phyloP scores from a whole-genome alignment of 2,797 vertebrate species.

The Pseudocheirus occidentalis region DNA sequence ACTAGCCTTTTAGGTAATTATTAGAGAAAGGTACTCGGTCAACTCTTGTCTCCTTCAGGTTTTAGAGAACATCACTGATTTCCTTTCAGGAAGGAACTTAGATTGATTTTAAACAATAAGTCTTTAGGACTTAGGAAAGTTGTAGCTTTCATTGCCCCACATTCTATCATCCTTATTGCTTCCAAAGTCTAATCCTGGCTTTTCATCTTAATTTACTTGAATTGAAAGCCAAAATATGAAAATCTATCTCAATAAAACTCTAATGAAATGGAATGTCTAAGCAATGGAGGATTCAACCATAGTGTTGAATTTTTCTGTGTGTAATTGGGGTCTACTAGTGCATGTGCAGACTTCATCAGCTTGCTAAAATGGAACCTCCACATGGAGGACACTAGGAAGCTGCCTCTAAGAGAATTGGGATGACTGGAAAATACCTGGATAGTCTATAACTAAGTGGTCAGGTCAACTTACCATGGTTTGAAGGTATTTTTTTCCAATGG shows the following conservation, averaged over 20 bases:
- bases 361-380: neutral
- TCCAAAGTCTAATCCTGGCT: neutral
- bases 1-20: neutral
- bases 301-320: neutral
- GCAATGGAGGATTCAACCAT: neutral
- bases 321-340: neutral
- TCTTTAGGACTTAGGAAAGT: neutral
- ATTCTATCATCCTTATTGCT: neutral
- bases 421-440: neutral
- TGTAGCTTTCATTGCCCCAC: neutral
- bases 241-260: neutral
- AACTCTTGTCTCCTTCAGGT: neutral
- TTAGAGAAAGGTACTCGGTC: neutral
- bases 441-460: neutral
- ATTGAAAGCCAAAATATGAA: neutral
- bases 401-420: neutral
- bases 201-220: neutral
- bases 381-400: neutral
- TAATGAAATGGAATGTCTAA: neutral
- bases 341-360: neutral
- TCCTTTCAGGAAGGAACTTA: neutral
- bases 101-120: neutral
- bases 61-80: neutral
- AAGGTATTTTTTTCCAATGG: neutral
- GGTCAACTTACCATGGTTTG: neutral